Conservation (phyloP, 2,113 vertebrate species). For the Hydrochoerus hydrochaeris region DNA sequence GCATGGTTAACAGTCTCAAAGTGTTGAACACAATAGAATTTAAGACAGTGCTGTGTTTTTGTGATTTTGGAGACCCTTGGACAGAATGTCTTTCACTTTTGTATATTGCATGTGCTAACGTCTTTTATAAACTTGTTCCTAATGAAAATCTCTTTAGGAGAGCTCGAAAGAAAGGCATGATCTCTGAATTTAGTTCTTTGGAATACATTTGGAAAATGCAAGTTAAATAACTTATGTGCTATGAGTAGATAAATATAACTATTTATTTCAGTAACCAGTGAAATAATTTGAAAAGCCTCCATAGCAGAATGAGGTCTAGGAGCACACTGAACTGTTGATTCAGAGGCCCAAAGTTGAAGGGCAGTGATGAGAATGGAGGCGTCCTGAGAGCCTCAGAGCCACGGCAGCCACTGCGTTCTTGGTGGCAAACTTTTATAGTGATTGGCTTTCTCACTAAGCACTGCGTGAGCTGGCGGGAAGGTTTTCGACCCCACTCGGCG, state of each 20-base stretch:
- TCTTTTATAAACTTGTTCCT: neutral
- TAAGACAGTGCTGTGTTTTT: neutral
- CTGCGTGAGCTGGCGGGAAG: neutral
- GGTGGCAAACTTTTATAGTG: neutral
- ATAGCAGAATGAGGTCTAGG: neutral
- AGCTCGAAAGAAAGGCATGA: neutral
- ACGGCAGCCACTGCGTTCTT: neutral
- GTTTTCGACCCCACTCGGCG: neutral
- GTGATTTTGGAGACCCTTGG: no score
- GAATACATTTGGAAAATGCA: neutral
- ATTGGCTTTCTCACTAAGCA: neutral
- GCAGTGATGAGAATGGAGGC: fast-evolving
- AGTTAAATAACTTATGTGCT: neutral
- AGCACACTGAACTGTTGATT: no score
- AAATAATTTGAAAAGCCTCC: neutral
- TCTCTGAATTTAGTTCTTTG: neutral
- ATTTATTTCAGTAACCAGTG: neutral
- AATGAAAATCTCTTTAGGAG: neutral
- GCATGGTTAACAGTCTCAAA: neutral
- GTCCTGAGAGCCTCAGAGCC: neutral
- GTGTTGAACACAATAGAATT: neutral
- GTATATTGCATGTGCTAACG: no score
- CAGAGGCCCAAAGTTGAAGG: fast-evolving
- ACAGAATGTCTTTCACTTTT: neutral
- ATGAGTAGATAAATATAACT: neutral